Evolutionary conservation across 2,888 invertebrate genomes (phyloP).

Genomic region (Hydraecia micacea): DNA sequence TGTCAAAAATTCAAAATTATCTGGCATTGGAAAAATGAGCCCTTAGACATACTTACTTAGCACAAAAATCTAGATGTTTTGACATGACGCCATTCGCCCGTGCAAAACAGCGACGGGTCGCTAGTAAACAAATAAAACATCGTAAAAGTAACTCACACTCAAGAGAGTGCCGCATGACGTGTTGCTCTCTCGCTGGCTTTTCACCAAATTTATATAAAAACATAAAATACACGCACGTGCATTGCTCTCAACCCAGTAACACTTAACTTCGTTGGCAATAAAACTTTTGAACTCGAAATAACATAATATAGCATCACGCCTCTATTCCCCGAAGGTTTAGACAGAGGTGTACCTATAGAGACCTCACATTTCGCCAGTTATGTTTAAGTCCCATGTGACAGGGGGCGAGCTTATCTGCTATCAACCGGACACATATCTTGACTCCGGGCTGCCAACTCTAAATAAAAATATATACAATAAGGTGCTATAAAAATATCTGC

Average conservation of each 20-base stretch:
- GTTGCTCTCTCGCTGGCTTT: constrained; percentile 30
- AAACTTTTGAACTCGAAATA: constrained; percentile 31
- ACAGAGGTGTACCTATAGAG: background rate
- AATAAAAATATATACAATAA: constrained; percentile 26
- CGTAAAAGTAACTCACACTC: constrained; percentile 24
- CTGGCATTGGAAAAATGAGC: too few relatives aligned
- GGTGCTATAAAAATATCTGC: too few relatives aligned
- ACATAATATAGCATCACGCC: background rate
- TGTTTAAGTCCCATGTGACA: background rate
- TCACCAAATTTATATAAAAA: constrained; percentile 37
- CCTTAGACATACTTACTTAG: background rate
- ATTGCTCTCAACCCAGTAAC: constrained; percentile 18
- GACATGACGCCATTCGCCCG: background rate
- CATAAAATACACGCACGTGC: constrained; percentile 46
- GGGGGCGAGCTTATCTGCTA: background rate
- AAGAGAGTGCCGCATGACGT: constrained; percentile 9
- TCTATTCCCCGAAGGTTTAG: background rate
- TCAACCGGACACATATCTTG: background rate
- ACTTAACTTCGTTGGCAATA: constrained; percentile 29
- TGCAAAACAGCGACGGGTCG: too few relatives aligned
- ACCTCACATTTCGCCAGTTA: background rate
- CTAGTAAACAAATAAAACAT: background rate
- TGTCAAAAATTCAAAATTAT: too few relatives aligned
- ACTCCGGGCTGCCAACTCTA: too few relatives aligned
- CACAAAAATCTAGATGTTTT: background rate